Conservation (phyloP, 2,888 invertebrate genomes). For the Digitonthophagus gazella region DNA sequence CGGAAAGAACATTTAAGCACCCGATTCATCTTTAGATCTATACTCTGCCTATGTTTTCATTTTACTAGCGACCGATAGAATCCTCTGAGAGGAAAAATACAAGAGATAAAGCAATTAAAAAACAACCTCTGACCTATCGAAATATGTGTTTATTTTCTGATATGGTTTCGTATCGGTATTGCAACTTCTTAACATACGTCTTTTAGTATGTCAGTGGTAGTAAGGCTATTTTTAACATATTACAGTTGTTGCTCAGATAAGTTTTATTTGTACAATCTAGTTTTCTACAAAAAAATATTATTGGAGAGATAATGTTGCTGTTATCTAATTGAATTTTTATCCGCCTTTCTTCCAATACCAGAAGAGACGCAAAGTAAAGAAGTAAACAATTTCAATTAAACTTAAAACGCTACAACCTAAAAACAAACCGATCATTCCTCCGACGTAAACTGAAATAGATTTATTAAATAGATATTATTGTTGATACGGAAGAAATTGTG, state of each 20-base stretch:
- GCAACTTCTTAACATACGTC: background rate
- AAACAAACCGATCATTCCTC: constrained; percentile 77
- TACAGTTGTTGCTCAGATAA: background rate
- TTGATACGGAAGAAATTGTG: no score
- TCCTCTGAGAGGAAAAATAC: background rate
- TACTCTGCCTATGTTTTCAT: background rate
- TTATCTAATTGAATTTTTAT: no score
- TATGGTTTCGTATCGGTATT: background rate
- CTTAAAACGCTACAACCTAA: constrained; percentile 77
- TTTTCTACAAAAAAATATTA: no score
- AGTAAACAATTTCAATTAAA: constrained; percentile 72
- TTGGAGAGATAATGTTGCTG: background rate
- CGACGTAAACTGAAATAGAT: constrained; percentile 65
- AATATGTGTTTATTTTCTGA: background rate
- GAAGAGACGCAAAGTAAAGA: constrained; percentile 62
- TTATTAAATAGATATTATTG: no score
- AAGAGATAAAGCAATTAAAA: background rate
- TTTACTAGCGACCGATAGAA: background rate
- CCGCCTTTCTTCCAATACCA: constrained; percentile 52
- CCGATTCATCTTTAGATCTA: background rate
- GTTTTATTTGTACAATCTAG: background rate
- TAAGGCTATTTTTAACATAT: background rate
- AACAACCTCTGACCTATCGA: background rate
- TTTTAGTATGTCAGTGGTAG: background rate
- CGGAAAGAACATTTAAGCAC: background rate